Evolutionary conservation across 1,140 invertebrate genomes (phyloP).

Genomic region (Pseudobourletiella spinata): DNA sequence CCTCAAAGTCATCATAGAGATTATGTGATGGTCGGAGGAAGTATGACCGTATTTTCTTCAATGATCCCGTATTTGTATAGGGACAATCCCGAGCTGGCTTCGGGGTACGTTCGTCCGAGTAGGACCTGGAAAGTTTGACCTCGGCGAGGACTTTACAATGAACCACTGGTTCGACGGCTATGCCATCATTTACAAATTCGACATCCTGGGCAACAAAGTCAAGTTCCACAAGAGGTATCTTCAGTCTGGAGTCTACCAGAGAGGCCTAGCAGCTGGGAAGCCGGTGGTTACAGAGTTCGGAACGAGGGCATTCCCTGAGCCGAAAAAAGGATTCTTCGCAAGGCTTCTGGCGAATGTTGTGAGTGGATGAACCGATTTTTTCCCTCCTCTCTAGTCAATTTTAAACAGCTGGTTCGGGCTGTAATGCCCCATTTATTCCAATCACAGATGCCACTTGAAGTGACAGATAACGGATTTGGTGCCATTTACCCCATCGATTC

Average conservation of each 20-base stretch:
- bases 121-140: slow-evolving; percentile 29
- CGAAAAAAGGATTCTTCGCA: slow-evolving; percentile 41
- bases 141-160: slow-evolving; percentile 17
- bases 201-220: slow-evolving; percentile 36
- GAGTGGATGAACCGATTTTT: too few species aligned
- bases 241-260: slow-evolving; percentile 42
- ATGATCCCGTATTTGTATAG: too few species aligned
- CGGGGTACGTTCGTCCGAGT: slow-evolving; percentile 19
- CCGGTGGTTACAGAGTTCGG: slow-evolving; percentile 44
- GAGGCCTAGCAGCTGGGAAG: slow-evolving; percentile 38
- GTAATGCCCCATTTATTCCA: too few species aligned
- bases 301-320: slow-evolving; percentile 41
- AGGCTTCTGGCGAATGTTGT: slow-evolving; percentile 37
- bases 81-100: slow-evolving; percentile 12
- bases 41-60: not conserved
- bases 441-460: slow-evolving; percentile 36
- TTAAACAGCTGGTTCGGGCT: too few species aligned
- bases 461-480: slow-evolving; percentile 20
- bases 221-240: slow-evolving; percentile 40
- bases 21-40: not conserved
- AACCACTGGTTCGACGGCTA: slow-evolving; percentile 34
- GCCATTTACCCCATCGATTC: slow-evolving; percentile 17
- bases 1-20: not conserved
- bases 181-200: slow-evolving; percentile 41
- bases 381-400: too few species aligned